Base-by-base conservation (phyloP, 2,113 vertebrate genomes). In the Trichomycterus rosablanca region DNA sequence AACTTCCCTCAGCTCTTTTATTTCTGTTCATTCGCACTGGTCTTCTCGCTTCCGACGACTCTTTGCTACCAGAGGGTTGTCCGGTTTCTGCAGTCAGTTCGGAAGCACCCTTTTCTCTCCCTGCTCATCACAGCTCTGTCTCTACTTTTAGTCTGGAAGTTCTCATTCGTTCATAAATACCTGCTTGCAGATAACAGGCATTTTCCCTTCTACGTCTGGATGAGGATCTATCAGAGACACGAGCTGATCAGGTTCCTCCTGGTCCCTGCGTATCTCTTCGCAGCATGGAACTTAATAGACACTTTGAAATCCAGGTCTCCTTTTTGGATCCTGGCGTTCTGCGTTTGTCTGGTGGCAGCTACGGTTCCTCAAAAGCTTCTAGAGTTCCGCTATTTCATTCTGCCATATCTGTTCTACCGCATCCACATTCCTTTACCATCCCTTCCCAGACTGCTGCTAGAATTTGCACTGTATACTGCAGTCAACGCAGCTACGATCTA, bases 171-270 rank as follows among this genome's bases (percentile, higher is more conserved):
- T 23, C 95, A 99, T 84, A 89, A 87, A 59, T 99, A 96, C 81
- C 79, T 99, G 43, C 79, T 99, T n/a, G 92, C 93, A 0, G 96
- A 99, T 76, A 99, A 99, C 79, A 87, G 96, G 23, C 96, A 99
- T 65, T 97, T 90, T 56, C 87, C 92, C 0, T 99, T 99, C 72
- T 99, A 99, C 15, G 82, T 97, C 22, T 99, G 96, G 96, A 90
- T 87, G 28, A 89, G 88, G 69, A 52, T 97, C n/a, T 91, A 91
- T 75, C 92, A 93, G 66, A 86, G 75, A 70, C 91, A 97, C 0
- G 81, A 89, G n/a, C 65, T 90, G 64, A 76, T 90, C 3, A 92
- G 86, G 57, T 97, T 91, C 40, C 14, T 90, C n/a, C 78, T 97
- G 24, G 84, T 96, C 26, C 94, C 95, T 0, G 78, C 66, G 0